Conservation (phyloP, 1,140 invertebrate genomes). For the Palaemon carinicauda region DNA sequence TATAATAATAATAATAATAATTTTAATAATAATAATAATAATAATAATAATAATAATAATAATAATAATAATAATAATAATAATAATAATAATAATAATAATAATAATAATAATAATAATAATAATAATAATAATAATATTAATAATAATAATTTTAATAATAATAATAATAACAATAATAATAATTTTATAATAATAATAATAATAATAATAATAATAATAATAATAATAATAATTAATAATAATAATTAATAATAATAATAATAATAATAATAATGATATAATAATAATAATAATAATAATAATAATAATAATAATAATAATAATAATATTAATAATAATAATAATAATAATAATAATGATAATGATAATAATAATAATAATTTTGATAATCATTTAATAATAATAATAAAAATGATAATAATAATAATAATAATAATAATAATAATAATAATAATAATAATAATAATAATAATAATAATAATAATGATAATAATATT, state of each 20-base stretch:
- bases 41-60: background rate
- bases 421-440: background rate
- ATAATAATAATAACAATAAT: too few species aligned
- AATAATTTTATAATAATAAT: too few species aligned
- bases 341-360: background rate
- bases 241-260: background rate
- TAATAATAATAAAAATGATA: background rate
- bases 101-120: too few species aligned
- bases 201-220: background rate
- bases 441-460: background rate
- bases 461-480: background rate
- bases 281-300: background rate
- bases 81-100: too few species aligned
- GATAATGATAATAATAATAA: background rate
- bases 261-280: conserved; percentile 12
- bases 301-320: background rate
- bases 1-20: background rate
- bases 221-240: background rate
- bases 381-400: background rate
- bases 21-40: background rate
- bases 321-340: background rate
- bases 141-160: too few species aligned
- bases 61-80: too few species aligned
- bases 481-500: background rate
- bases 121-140: too few species aligned